A percentile compares a stretch with the other conserved stretches of the same genome.
These are phyloP conservation scores for Watersipora subatra DNA, from an alignment of 1,140 invertebrate genomes.

Conservation along the genomic window DNA sequence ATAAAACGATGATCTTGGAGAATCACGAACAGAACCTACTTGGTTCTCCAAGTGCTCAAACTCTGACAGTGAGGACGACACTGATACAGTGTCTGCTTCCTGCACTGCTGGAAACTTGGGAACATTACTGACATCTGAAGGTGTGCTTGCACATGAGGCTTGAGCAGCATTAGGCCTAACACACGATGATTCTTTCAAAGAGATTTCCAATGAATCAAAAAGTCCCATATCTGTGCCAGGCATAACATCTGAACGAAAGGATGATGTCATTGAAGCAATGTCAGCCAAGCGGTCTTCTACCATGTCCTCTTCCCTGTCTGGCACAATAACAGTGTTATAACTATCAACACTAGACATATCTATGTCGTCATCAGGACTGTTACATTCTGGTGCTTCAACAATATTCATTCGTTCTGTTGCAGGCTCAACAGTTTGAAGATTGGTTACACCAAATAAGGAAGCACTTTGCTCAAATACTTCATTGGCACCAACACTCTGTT, in stretches of 20 bases:
- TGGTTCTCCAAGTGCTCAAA: neutral
- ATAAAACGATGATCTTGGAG: neutral
- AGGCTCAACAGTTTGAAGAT: neutral
- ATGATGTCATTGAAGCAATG: slow-evolving; percentile 1
- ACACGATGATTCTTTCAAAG: neutral
- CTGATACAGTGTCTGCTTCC: neutral
- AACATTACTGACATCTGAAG: neutral
- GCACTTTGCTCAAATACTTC: neutral
- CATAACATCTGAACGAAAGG: neutral
- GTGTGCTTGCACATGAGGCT: neutral
- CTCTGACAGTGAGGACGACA: neutral
- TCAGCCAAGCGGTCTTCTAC: neutral
- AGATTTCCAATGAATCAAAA: neutral
- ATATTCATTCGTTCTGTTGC: neutral
- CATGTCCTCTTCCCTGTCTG: neutral
- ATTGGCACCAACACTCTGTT: neutral
- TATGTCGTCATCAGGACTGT: neutral
- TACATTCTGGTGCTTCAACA: neutral
- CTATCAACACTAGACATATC: slow-evolving; percentile 4
- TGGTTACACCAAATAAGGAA: no score
- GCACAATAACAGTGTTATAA: neutral
- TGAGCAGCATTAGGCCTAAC: neutral
- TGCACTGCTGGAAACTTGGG: neutral
- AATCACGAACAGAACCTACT: neutral
- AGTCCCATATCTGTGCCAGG: neutral